Base-by-base conservation (phyloP, 2,797 vertebrate species). In the Crax fasciolata region DNA sequence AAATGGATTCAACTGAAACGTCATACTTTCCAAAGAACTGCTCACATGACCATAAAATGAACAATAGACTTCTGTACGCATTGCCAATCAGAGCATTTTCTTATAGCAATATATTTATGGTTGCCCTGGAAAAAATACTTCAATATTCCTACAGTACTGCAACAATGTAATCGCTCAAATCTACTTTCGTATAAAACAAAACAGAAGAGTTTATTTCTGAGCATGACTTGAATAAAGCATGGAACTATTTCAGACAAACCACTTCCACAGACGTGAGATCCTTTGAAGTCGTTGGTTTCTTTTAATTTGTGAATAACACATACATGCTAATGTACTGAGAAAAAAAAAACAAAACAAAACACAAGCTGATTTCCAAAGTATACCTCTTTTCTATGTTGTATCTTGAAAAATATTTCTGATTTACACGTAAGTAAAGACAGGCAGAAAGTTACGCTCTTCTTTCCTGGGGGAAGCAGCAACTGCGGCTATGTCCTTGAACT, bases 381-480 rank as follows among this genome's bases (percentile, higher is more conserved):
- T 1, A 83, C 38, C 46, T 85, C 13, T 61, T 71, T 68, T 65
- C 39, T 52, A 8, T 27, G 32, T 14, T 55, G 20, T 48, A 32
- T 32, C 57, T 77, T 65, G 32, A 85, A 92, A 93, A 85, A 54
- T 17, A 77, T 30, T 94, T 80, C 48, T 61, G 43, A 76, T 67
- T 77, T 68, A 74, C 27, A 65, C 2, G 35, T 35, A 35, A 35
- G 9, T 51, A 66, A 4, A 80, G 13, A 48, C 44, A 74, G 9
- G 12, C 57, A 65, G 30, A 65, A 74, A 74, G 27, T 58, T 38
- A 79, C 1, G 24, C 8, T 70, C 2, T 30, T 73, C n/a, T 78
- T 51, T 58, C 46, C 61, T 23, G 43, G 75, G 18, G 66, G 52
- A 94, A 93, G 19, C 38, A 79, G 30, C 27, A 82, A 44, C 38